Conservation (phyloP, 2,888 invertebrate species). For the Phlogophora meticulosa region DNA sequence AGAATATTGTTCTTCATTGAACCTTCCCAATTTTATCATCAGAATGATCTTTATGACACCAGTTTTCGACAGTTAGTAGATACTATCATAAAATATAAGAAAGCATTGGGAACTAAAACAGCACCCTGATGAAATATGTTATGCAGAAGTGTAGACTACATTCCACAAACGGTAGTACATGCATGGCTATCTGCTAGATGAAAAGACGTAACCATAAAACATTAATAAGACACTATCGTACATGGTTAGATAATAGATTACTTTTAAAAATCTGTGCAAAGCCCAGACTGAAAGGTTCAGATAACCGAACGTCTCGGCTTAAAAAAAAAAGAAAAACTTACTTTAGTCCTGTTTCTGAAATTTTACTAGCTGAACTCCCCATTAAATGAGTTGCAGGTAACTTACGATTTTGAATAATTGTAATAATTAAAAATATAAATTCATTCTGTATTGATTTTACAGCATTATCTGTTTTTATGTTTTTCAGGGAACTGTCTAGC, state of each 20-base stretch:
- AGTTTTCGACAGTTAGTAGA: neutral
- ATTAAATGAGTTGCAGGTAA: constrained; percentile 23
- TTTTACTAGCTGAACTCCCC: constrained; percentile 51
- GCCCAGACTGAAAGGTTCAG: too few species aligned
- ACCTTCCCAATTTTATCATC: neutral
- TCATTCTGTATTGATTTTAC: constrained; percentile 30
- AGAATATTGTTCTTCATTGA: neutral
- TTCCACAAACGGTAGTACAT: neutral
- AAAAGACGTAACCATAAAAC: too few species aligned
- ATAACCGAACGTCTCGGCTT: too few species aligned
- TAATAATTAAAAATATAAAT: neutral
- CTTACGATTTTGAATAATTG: constrained; percentile 37
- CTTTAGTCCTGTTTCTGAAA: constrained; percentile 48
- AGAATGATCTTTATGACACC: neutral
- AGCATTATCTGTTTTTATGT: neutral
- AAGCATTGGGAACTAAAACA: neutral
- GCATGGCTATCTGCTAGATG: too few species aligned
- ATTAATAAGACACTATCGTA: too few species aligned
- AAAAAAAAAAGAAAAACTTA: constrained; percentile 23
- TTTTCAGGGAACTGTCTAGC: constrained; percentile 24
- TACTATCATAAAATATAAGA: neutral
- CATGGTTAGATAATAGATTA: too few species aligned
- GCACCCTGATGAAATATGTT: neutral
- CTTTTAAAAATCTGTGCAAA: too few species aligned
- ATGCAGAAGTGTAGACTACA: neutral